Base-by-base conservation (phyloP, 2,888 invertebrate genomes). In the Rutpela maculata region DNA sequence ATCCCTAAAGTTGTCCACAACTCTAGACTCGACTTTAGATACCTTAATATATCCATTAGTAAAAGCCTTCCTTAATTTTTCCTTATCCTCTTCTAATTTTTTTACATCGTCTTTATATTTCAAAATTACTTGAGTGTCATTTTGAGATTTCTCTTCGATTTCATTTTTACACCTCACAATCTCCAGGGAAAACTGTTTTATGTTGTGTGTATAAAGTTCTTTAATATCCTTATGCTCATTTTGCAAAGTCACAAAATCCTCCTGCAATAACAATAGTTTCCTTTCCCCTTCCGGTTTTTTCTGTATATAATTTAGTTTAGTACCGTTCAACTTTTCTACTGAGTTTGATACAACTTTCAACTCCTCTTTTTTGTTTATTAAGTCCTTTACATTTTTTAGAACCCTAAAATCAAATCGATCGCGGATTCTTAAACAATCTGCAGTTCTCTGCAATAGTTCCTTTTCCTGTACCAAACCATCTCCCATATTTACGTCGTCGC, bases 401-500 rank as follows among this genome's bases (percentile, higher is more conserved):
- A 63, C 15, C 9, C 31, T 55, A 35, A 72, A 72, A 26, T 63
- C 55, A 55, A 22, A 63, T 6, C 63, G 62, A 55, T 31, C 43
- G 1, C 63, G 35, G 0, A 63, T 4, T 12, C 55, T 63, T 17
- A 31, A 31, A 31, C 50, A 72, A 17, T 72, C 56, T 50, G 62
- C 55, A 31, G 1, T 63, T 15, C 55, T 50, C 12, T n/a, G n/a
- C 18, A 72, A 55, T 11, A 38, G 19, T 55, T 72, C 26, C 22
- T 72, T 63, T 31, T 72, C 72, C 4, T 50, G 26, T 7, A 55
- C 55, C 22, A 72, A 72, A 59, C 72, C 63, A 31, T 62, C 26
- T 11, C 19, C 63, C 0, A 72, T 63, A 31, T 72, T 38, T 10
- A 38, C 19, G 18, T 72, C 50, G 15, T 72, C 31, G 12, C 5